Conservation (phyloP, 2,113 vertebrate species). For the Suncus etruscus region DNA sequence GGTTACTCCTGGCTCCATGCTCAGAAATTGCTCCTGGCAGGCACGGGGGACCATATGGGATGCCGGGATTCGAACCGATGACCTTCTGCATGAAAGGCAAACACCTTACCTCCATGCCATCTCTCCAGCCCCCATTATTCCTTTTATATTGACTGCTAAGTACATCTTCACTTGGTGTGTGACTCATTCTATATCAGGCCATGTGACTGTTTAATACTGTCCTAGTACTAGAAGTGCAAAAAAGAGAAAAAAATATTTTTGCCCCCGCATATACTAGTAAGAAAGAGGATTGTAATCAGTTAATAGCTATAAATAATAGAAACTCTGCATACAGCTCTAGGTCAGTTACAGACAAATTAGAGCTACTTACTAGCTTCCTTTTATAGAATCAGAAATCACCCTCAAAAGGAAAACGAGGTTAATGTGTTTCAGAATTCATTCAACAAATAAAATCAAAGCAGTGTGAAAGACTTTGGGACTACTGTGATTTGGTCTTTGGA, state of each 20-base stretch:
- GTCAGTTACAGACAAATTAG: neutral
- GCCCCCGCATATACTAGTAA: neutral
- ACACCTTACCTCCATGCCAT: no score
- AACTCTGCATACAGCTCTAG: constrained; percentile 1
- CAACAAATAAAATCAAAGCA: constrained; percentile 20
- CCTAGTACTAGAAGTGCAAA: neutral
- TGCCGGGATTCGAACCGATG: no score
- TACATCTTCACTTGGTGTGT: neutral
- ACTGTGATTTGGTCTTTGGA: neutral
- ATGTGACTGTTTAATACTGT: neutral
- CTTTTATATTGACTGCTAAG: neutral
- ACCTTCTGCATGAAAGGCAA: no score
- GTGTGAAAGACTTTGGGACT: neutral
- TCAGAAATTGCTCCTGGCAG: no score
- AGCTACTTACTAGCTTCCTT: neutral
- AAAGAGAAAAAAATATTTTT: neutral
- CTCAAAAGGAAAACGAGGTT: neutral
- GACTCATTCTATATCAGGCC: neutral
- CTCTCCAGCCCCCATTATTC: no score
- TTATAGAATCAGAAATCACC: neutral
- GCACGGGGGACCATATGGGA: no score
- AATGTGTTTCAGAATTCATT: neutral
- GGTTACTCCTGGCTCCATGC: no score
- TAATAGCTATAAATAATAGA: neutral
- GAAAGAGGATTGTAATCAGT: neutral